These are phyloP conservation scores for Spea multiplicata DNA, from an alignment of 2,113 vertebrate genomes.

Conservation along the genomic window DNA sequence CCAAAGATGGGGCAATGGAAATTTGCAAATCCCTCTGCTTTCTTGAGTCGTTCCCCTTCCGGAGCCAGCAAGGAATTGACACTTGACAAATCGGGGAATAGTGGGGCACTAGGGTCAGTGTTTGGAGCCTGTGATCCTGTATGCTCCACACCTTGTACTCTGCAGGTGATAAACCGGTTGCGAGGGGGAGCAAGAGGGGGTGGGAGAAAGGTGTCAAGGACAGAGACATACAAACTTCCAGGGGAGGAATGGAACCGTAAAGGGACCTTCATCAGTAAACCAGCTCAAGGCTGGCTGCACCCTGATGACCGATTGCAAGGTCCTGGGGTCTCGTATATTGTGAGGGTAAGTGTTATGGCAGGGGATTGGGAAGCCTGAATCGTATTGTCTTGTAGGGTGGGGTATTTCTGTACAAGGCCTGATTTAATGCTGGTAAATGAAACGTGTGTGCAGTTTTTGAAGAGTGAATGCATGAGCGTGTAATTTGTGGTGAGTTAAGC, in stretches of 20 bases:
- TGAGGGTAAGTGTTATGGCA: constrained; percentile 78
- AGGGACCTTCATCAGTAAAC: constrained; percentile 91
- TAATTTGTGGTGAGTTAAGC: not conserved
- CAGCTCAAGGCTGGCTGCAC: constrained; percentile 93
- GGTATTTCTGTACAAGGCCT: not conserved
- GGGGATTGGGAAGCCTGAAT: not conserved
- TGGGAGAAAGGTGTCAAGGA: constrained; percentile 66
- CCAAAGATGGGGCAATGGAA: constrained; percentile 92
- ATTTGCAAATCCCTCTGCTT: constrained; percentile 74
- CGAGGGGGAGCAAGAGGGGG: constrained; percentile 52
- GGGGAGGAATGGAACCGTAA: constrained; percentile 84
- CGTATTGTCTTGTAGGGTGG: not conserved
- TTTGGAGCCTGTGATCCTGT: constrained; percentile 83
- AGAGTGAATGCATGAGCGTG: not conserved
- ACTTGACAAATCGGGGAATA: constrained; percentile 47
- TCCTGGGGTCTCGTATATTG: constrained; percentile 87
- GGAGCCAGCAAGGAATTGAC: constrained; percentile 73
- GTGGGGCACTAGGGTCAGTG: constrained; percentile 70
- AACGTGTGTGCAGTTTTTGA: not conserved
- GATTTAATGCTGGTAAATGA: no score
- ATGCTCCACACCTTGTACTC: constrained; percentile 80
- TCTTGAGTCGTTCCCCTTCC: constrained; percentile 83
- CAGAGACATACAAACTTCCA: constrained; percentile 67
- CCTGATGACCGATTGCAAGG: constrained; percentile 85
- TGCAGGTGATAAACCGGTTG: constrained; percentile 75